phyloP scores from a whole-genome alignment of 1,140 invertebrate species.

The Calosoma granatense region DNA sequence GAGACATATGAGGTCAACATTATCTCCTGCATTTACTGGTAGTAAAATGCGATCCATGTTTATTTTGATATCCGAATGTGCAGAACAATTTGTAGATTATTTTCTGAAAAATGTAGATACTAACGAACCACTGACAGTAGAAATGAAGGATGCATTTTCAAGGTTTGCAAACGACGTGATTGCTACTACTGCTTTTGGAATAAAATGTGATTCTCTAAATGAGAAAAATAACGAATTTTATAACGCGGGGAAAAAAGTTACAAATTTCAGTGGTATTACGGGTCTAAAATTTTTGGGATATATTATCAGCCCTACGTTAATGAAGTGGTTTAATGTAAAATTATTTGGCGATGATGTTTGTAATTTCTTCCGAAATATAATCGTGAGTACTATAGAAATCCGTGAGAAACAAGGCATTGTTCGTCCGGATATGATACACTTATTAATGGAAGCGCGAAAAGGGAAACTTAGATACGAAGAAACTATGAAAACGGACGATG shows the following conservation, averaged over 20 bases:
- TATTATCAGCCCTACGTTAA: conserved; percentile 15
- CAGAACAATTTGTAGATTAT: conserved; percentile 19
- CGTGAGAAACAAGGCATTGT: conserved; percentile 29
- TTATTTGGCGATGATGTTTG: background rate
- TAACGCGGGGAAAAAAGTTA: conserved; percentile 32
- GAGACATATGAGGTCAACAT: conserved; percentile 40
- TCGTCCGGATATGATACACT: conserved; percentile 37
- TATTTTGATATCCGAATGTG: conserved; percentile 33
- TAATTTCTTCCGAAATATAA: background rate
- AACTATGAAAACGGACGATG: background rate
- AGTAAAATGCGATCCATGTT: conserved; percentile 43
- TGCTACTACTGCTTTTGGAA: conserved; percentile 43
- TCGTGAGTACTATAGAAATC: background rate
- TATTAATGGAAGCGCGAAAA: conserved; percentile 34
- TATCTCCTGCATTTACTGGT: conserved; percentile 44
- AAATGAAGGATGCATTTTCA: conserved; percentile 41
- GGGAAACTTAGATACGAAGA: conserved; percentile 20
- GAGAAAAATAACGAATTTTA: conserved; percentile 42
- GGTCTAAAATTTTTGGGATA: conserved; percentile 16
- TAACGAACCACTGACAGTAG: conserved; percentile 21
- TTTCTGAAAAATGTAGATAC: conserved; percentile 6
- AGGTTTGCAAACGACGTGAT: conserved; percentile 51
- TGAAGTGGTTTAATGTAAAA: conserved; percentile 15
- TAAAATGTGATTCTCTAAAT: conserved; percentile 44
- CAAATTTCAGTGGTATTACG: conserved; percentile 12